phyloP scores from a whole-genome alignment of 92 coral and sea anemone species.

The Zoanthus sociatus region DNA sequence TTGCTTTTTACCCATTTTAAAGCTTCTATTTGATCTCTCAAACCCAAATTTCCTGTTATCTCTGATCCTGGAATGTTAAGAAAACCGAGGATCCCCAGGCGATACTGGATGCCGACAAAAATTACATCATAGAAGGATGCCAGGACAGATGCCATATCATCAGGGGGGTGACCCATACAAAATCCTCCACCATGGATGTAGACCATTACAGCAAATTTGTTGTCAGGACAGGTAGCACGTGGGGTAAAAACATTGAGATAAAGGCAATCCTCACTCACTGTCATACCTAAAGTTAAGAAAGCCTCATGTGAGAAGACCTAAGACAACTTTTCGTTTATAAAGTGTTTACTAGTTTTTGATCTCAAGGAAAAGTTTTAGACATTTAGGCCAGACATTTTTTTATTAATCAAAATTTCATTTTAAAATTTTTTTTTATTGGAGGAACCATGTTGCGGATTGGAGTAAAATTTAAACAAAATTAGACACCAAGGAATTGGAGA shows the following conservation, averaged over 20 bases:
- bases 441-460: too few relatives aligned
- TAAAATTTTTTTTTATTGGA: too few relatives aligned
- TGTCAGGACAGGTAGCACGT: background rate
- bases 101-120: slow-evolving; percentile 74
- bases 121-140: slow-evolving; percentile 70
- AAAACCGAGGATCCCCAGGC: slow-evolving; percentile 77
- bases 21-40: slow-evolving; percentile 72
- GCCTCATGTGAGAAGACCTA: too few relatives aligned
- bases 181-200: slow-evolving; percentile 80
- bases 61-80: slow-evolving; percentile 76
- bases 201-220: slow-evolving; percentile 70
- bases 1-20: slow-evolving; percentile 55
- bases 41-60: slow-evolving; percentile 71
- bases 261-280: slow-evolving; percentile 71
- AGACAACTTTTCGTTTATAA: too few relatives aligned
- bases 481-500: too few relatives aligned
- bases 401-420: too few relatives aligned
- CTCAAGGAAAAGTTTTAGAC: too few relatives aligned
- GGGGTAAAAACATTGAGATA: slow-evolving; percentile 68
- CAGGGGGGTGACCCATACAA: slow-evolving; percentile 17
- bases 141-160: slow-evolving; percentile 23
- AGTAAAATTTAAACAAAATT: too few relatives aligned
- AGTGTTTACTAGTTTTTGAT: too few relatives aligned
- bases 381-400: too few relatives aligned
- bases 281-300: background rate